Percentiles rank a stretch among this genome's conserved stretches.
These are phyloP conservation scores for Mactromeris polynyma DNA, from an alignment of 2,888 invertebrate species.

Conservation along the genomic window DNA sequence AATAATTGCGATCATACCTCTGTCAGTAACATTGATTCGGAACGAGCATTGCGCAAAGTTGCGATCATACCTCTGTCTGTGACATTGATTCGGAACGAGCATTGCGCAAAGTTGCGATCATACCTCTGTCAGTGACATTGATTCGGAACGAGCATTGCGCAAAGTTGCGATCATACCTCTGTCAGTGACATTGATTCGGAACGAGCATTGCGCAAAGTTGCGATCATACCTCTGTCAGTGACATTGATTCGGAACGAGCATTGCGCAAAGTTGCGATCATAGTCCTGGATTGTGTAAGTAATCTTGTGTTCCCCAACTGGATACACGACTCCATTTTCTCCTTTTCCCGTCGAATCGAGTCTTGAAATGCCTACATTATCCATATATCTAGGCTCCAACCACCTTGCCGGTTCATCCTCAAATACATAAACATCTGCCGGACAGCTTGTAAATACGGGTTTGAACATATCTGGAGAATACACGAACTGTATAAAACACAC, in stretches of 20 bases:
- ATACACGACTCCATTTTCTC: not conserved
- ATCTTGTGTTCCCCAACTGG: not conserved
- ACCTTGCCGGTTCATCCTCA: constrained; percentile 11
- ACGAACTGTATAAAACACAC: too few species aligned
- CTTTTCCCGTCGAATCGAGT: not conserved
- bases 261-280: constrained; percentile 23
- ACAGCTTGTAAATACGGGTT: constrained; percentile 17
- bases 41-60: too few species aligned
- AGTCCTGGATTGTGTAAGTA: constrained; percentile 21
- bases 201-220: too few species aligned
- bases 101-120: too few species aligned
- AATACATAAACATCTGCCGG: constrained; percentile 42
- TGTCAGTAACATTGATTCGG: too few species aligned
- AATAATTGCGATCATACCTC: too few species aligned
- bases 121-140: too few species aligned
- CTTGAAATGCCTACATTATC: constrained; percentile 37
- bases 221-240: constrained; percentile 12
- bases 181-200: too few species aligned
- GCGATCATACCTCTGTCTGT: too few species aligned
- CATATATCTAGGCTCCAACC: not conserved
- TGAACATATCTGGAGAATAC: constrained; percentile 6
- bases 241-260: constrained; percentile 32
- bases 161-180: too few species aligned
- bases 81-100: too few species aligned
- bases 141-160: too few species aligned